These are phyloP conservation scores for Nysson spinosus DNA, from an alignment of 2,888 invertebrate species.

Conservation along the genomic window DNA sequence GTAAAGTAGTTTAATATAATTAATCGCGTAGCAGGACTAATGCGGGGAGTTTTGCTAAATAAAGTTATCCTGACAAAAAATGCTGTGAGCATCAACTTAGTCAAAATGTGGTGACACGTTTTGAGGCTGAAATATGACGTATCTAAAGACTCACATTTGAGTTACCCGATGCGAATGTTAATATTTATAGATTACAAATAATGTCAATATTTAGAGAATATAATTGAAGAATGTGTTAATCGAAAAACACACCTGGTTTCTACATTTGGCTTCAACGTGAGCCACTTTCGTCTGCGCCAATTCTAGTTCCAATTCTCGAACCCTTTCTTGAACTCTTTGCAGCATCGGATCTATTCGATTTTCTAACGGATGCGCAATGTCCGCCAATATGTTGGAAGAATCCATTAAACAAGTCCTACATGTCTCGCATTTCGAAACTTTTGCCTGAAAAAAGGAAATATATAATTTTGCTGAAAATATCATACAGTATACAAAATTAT, in stretches of 20 bases:
- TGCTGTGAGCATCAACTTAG: too few species aligned
- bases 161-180: too few species aligned
- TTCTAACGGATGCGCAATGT: conserved; percentile 68
- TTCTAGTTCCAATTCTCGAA: conserved; percentile 95
- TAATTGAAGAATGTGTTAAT: background rate
- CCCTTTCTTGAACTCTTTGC: conserved; percentile 81
- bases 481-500: background rate
- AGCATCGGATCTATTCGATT: conserved; percentile 72
- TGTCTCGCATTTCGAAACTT: conserved; percentile 80
- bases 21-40: background rate
- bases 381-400: conserved; percentile 60
- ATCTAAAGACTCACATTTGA: too few species aligned
- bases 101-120: too few species aligned
- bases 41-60: too few species aligned
- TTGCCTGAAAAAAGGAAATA: conserved; percentile 76
- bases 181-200: too few species aligned
- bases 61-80: too few species aligned
- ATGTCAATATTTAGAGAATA: too few species aligned
- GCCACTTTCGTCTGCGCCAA: conserved; percentile 97
- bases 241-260: conserved; percentile 85
- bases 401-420: conserved; percentile 73
- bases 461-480: background rate
- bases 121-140: too few species aligned
- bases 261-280: conserved; percentile 97
- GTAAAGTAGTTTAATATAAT: background rate